Conservation (phyloP, 2,888 invertebrate species). For the Dolichomitus sp. region DNA sequence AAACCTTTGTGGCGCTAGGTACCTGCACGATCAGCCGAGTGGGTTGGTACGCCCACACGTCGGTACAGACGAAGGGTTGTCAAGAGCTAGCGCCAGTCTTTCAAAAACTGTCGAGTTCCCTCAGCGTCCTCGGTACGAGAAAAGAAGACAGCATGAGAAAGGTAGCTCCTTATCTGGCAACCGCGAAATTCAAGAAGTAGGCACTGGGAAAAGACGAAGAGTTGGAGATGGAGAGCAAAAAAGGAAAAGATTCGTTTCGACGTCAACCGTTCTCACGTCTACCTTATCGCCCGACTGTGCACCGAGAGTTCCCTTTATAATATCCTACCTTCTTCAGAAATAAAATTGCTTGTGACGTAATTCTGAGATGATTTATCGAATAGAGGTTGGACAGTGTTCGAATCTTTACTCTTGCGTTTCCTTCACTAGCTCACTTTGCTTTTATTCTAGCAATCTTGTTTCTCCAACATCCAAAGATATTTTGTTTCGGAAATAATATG, state of each 20-base stretch:
- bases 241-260: constrained; percentile 54
- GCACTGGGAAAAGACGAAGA: constrained; percentile 54
- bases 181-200: constrained; percentile 64
- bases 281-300: constrained; percentile 47
- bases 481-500: constrained; percentile 15
- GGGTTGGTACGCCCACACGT: neutral
- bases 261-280: constrained; percentile 64
- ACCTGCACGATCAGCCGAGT: neutral
- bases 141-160: constrained; percentile 34
- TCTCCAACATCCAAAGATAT: constrained; percentile 20
- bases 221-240: constrained; percentile 35
- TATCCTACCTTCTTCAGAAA: constrained; percentile 62
- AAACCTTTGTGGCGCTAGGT: neutral
- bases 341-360: constrained; percentile 67
- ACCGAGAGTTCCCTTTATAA: constrained; percentile 62
- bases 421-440: constrained; percentile 47
- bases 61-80: constrained; percentile 19
- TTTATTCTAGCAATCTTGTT: constrained; percentile 34
- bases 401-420: constrained; percentile 51
- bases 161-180: constrained; percentile 61
- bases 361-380: constrained; percentile 66
- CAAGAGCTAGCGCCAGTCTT: constrained; percentile 1
- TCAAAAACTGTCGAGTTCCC: constrained; percentile 49
- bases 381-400: constrained; percentile 57
- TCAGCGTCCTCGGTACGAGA: constrained; percentile 29